A percentile compares a stretch with the other conserved stretches of the same genome.
Conservation (phyloP, 2,888 invertebrate species). For the Resseliella maxima region DNA sequence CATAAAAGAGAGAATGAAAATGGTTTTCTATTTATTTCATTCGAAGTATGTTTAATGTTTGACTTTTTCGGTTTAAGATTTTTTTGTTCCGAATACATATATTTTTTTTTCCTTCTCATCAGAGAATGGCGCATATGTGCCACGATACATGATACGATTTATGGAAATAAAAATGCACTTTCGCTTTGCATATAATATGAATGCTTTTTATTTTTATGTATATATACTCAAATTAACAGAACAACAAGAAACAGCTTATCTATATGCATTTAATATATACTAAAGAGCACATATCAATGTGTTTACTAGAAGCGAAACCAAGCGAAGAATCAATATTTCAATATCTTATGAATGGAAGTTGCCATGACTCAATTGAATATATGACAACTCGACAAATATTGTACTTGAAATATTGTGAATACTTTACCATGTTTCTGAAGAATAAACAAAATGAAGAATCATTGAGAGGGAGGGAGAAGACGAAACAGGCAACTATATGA, state of each 20-base stretch:
- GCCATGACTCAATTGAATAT: not conserved
- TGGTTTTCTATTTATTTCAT: conserved; percentile 10
- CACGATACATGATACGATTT: conserved; percentile 17
- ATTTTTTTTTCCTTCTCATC: not conserved
- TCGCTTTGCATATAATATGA: not conserved
- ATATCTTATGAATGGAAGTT: not conserved
- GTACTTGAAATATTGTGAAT: conserved; percentile 9
- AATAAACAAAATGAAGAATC: not conserved
- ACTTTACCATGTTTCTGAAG: conserved; percentile 5
- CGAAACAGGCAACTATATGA: not conserved
- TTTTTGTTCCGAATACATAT: not conserved
- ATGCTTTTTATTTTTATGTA: not conserved
- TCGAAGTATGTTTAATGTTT: conserved; percentile 21
- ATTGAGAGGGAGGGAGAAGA: not conserved
- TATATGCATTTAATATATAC: not conserved
- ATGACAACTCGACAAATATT: not conserved
- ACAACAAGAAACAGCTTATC: not conserved
- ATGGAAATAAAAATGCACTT: not conserved
- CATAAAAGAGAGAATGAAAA: not conserved
- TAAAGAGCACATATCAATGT: conserved; percentile 13
- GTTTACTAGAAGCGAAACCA: not conserved
- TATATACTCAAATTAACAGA: not conserved
- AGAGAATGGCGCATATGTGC: not conserved
- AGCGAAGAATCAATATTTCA: not conserved
- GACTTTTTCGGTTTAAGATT: not conserved